Evolutionary conservation across 2,113 vertebrate species (phyloP).

Genomic region (Nycticryphes semicollaris): DNA sequence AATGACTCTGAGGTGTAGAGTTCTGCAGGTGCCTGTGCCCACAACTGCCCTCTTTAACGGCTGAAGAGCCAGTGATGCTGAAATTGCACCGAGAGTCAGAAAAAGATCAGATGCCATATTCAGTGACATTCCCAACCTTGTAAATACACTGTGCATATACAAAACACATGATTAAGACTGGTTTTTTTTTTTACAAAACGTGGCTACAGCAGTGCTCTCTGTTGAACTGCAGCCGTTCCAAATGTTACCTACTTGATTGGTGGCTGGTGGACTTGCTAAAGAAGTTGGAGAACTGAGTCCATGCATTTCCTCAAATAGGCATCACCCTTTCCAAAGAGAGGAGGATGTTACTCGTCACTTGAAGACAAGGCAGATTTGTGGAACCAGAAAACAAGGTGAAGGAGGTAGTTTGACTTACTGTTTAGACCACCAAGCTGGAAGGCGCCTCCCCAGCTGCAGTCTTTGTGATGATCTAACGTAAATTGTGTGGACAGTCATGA

Average conservation of each 20-base stretch:
- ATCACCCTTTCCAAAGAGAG: neutral
- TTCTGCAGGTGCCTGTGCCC: neutral
- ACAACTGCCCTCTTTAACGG: neutral
- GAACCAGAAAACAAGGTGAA: neutral
- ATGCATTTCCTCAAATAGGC: neutral
- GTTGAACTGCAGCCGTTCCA: neutral
- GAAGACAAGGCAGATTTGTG: neutral
- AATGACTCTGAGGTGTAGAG: neutral
- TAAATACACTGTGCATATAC: neutral
- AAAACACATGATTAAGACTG: neutral
- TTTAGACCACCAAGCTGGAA: neutral
- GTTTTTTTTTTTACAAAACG: neutral
- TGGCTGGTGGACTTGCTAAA: neutral
- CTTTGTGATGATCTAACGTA: neutral
- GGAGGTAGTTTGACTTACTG: neutral
- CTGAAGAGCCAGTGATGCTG: neutral
- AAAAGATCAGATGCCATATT: neutral
- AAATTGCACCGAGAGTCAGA: neutral
- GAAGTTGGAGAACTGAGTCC: neutral
- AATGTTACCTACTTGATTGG: neutral
- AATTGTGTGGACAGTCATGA: neutral
- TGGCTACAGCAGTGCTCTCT: neutral
- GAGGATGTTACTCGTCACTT: neutral
- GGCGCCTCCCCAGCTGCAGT: neutral
- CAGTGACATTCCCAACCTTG: neutral